Evolutionary conservation across 2,113 vertebrate genomes (phyloP).

Genomic region (Collichthys lucidus): DNA sequence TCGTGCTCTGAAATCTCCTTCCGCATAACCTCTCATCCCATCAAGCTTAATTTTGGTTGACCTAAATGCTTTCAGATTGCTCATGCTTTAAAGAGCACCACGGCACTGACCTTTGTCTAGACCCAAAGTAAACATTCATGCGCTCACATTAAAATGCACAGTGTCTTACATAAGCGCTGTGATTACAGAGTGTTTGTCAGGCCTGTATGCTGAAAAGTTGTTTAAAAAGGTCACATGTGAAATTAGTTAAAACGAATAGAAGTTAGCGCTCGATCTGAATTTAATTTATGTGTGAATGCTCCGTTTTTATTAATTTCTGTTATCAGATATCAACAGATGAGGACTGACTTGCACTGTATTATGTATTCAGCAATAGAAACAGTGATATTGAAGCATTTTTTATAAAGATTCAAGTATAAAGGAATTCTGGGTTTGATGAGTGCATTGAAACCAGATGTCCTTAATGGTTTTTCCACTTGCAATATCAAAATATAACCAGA

Average conservation of each 20-base stretch:
- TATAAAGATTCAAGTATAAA: neutral
- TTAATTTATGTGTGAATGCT: neutral
- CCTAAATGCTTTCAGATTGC: conserved; percentile 54
- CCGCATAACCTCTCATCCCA: conserved; percentile 42
- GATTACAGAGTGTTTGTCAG: conserved; percentile 18
- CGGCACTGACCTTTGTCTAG: conserved; percentile 64
- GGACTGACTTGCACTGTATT: neutral
- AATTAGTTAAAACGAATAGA: conserved; percentile 1
- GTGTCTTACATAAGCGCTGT: conserved; percentile 33
- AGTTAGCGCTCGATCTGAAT: neutral
- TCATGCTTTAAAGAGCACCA: conserved; percentile 53
- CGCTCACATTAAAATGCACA: conserved; percentile 51
- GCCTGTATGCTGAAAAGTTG: conserved; percentile 11
- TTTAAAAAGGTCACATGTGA: conserved; percentile 44
- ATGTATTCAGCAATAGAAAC: no score
- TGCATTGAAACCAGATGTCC: neutral
- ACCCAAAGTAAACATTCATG: conserved; percentile 47
- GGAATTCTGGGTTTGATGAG: neutral
- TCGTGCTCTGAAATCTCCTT: conserved; percentile 35
- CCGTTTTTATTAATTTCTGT: neutral
- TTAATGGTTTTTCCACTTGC: no score
- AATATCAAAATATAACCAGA: neutral
- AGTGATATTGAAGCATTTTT: neutral
- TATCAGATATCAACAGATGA: neutral
- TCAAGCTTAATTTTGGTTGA: conserved; percentile 37